Base-by-base conservation (phyloP, 1,140 invertebrate genomes). In the Linepithema humile region DNA sequence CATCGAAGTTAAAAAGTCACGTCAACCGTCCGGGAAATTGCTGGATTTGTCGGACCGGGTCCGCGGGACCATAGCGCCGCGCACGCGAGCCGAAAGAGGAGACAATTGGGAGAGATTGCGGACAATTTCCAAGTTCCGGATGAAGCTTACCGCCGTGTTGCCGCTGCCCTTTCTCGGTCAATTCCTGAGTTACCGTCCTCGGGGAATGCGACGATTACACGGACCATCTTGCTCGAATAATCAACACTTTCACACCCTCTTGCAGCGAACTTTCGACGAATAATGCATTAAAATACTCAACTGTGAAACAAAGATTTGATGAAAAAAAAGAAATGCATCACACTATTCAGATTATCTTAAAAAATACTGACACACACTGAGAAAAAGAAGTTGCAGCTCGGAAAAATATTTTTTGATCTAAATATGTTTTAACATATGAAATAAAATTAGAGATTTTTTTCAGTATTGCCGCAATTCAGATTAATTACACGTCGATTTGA, bases 51-150 rank as follows among this genome's bases (percentile, higher is more conserved):
- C 57, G 73, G 72, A 77, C 70, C 12, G n/a, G 43, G 70, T 82
- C 72, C 80, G 32, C 43, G 20, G 29, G 67, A 62, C 43, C 62
- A 50, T 62, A 38, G 43, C 70, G 32, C n/a, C 38, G 75, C 45
- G 5, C 12, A n/a, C 45, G 59, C 45, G 40, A 64, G 26, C 64
- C 48, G 48, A 80, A 55, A 69, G 35, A 69, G 26, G 64, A 43
- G 75, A 80, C 75, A 80, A 80, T 80, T 80, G 75, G 62, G 48
- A 80, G 50, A 80, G 75, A 80, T 80, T 80, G 75, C 35, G 70
- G 75, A 80, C 75, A 70, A 80, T 80, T 80, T 80, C 75, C 23
- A 80, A 80, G 75, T 80, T 80, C 48, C 48, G 35, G 64, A 80
- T 80, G 75, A 77, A 80, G 75, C 75, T 80, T 70, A 80, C 45